Base-by-base conservation (phyloP, 2,888 invertebrate genomes). In the Hypselothyrea guttata region DNA sequence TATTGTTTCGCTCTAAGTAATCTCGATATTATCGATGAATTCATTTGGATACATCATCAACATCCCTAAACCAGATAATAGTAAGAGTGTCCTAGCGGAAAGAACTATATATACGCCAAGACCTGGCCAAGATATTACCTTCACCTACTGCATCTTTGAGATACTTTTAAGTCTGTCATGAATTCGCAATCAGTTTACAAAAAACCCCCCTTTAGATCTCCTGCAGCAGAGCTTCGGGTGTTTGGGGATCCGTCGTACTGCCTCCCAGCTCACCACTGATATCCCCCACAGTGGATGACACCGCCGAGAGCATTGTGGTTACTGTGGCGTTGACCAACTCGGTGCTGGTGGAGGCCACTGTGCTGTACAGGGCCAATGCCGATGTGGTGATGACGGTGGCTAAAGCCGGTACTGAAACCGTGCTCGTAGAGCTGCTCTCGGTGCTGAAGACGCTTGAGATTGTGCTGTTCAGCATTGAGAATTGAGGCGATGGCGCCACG, bases 201-300 rank as follows among this genome's bases (percentile, higher is more conserved):
- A 30, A n/a, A n/a, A n/a, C n/a, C n/a, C 15, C 18, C 28, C 16
- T 8, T 82, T 84, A 86, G 34, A 86, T 85, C n/a, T 73, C 69
- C 38, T 86, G 81, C 67, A 88, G 51, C 35, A 88, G 56, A 12
- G 87, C 88, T 18, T 84, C 73, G 0, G 87, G 84, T 9, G 87
- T 88, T 59, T 88, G 87, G 0, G 88, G 88, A 77, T 88, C 88
- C 7, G 81, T 86, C 16, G 88, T 88, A 58, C 84, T 87, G 55
- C 76, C 75, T 8, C 79, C 71, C 27, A 75, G 41, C 27, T 84
- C 82, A 3, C 58, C 73, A 38, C 81, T 79, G 4, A 83, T 75
- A 2, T 83, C 72, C 0, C 73, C 70, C 12, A 86, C 79, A 4
- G 79, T 75, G 0, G 74, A 70, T 18, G 82, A 75, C 2, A 87